A percentile compares a stretch with the other conserved stretches of the same genome.
Evolutionary conservation across 1,140 invertebrate species (phyloP).

Genomic region (Scaptomyza graminum): DNA sequence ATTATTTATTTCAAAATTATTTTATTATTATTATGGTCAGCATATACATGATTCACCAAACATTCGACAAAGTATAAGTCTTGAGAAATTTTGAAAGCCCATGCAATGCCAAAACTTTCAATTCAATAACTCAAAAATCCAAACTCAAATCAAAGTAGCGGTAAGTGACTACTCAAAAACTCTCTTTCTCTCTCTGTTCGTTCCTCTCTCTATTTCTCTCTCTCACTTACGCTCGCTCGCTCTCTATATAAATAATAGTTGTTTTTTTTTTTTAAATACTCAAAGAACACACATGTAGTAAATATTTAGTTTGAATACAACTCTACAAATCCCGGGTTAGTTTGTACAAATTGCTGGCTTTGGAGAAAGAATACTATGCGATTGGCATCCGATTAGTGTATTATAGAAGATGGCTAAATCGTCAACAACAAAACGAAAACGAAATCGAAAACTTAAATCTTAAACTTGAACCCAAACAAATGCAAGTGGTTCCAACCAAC

Average conservation of each 20-base stretch:
- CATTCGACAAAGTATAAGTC: conserved; percentile 47
- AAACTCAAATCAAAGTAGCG: conserved; percentile 67
- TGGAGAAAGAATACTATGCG: conserved; percentile 38
- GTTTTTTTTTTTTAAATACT: conserved; percentile 40
- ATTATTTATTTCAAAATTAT: conserved; percentile 1
- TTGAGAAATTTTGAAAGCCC: conserved; percentile 65
- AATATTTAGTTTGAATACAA: conserved; percentile 18
- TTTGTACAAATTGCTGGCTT: conserved; percentile 57
- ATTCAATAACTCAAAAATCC: conserved; percentile 45
- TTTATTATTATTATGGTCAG: conserved; percentile 26
- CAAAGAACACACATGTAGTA: conserved; percentile 38
- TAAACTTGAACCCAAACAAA: conserved; percentile 38
- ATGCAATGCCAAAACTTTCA: conserved; percentile 48
- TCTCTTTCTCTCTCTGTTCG: conserved; percentile 46
- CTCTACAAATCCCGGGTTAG: conserved; percentile 44
- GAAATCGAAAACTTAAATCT: conserved; percentile 34
- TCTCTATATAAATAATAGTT: conserved; percentile 33
- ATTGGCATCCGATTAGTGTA: conserved; percentile 47
- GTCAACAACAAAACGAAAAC: conserved; percentile 39
- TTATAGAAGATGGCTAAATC: conserved; percentile 40
- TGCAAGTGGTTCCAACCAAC: conserved; percentile 71
- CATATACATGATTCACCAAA: conserved; percentile 50
- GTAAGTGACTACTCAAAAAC: conserved; percentile 71
- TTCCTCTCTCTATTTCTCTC: conserved; percentile 52
- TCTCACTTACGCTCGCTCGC: conserved; percentile 53